Evolutionary conservation across 2,888 invertebrate genomes (phyloP), one percentile per base, ranked within the genome.

Genomic region (Synanthedon formicaeformis): DNA sequence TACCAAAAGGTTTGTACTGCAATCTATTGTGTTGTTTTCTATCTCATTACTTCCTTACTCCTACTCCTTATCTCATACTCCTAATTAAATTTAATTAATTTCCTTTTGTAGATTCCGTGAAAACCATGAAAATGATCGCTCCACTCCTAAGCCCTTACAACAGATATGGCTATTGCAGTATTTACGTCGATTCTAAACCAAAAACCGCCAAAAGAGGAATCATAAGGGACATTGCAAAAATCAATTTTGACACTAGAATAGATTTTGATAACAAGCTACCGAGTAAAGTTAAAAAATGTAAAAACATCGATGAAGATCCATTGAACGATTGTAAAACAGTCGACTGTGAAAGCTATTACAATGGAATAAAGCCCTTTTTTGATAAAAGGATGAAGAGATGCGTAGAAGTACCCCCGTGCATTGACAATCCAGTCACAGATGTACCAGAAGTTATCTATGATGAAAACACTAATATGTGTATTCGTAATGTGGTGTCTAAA

Each of bases 271-370:
- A 58, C 4, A 55, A 60, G 51, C 16, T 52, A 12, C 57, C 62
- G 2, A 55, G 57, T 14, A 60, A 61, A 18, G 52, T 69, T 2
- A 69, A 60, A 51, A 54, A 55, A 6, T 86, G 84, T 58, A 57
- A 62, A 1, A 54, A 66, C 10, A 50, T 65, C 2, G 83, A 85
- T 16, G 71, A 82, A 61, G 80, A 85, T 50, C 78, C 81, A 1
- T 53, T 78, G 1, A 77, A 82, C 48, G 57, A 78, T 55, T 85
- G 84, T 55, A 67, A 68, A 5, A 79, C 80, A 53, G 82, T 85
- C 0, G 62, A 79, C 52, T 86, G 85, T 64, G 83, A 81, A 11
- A 57, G 58, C 3, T 65, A 69, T 69, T 83, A 85, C 56, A 85
- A 85, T 54, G 78, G 75, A 0, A 67, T 63, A 51, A 78, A 64